phyloP scores from a whole-genome alignment of 30 jellyfish, hydroid and myxozoan species.

The Aurelia sp. region DNA sequence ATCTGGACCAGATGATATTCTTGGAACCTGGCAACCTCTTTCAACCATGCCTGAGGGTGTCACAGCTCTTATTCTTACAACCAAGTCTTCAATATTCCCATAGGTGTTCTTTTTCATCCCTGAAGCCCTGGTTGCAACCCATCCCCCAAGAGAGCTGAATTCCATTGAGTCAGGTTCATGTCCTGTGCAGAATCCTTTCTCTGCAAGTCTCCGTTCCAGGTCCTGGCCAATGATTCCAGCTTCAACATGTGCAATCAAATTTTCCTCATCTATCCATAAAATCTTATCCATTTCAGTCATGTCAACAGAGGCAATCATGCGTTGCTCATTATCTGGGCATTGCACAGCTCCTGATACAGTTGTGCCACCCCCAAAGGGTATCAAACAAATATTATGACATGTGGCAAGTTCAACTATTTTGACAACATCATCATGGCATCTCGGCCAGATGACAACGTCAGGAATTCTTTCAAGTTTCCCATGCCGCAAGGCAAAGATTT shows the following conservation, averaged over 20 bases:
- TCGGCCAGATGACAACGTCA: conserved; percentile 94
- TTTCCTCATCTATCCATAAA: conserved; percentile 92
- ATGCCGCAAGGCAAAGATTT: conserved; percentile 87
- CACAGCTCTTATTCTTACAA: conserved; percentile 78
- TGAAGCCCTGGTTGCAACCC: conserved; percentile 99
- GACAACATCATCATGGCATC: conserved; percentile 89
- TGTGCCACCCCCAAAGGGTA: conserved; percentile 99
- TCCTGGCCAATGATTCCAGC: conserved; percentile 99
- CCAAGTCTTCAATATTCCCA: conserved; percentile 97
- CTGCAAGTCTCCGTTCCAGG: conserved; percentile 79
- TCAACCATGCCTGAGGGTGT: conserved; percentile 94
- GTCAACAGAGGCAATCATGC: conserved; percentile 95
- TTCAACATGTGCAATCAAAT: conserved; percentile 83
- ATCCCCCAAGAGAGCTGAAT: conserved; percentile 96
- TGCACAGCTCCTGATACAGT: conserved; percentile 92
- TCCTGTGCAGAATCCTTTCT: conserved; percentile 96
- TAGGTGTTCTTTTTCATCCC: conserved; percentile 95
- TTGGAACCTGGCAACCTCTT: conserved; percentile 88
- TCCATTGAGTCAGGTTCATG: conserved; percentile 98
- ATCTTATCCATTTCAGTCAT: conserved; percentile 94
- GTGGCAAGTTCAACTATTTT: conserved; percentile 81
- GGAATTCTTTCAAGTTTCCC: conserved; percentile 84
- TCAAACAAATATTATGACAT: conserved; percentile 75
- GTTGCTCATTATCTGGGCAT: conserved; percentile 86
- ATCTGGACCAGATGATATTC: conserved; percentile 98